Evolutionary conservation across 2,113 vertebrate genomes (phyloP), one percentile per base, ranked within the genome.

Genomic region (Lagopus leucura): DNA sequence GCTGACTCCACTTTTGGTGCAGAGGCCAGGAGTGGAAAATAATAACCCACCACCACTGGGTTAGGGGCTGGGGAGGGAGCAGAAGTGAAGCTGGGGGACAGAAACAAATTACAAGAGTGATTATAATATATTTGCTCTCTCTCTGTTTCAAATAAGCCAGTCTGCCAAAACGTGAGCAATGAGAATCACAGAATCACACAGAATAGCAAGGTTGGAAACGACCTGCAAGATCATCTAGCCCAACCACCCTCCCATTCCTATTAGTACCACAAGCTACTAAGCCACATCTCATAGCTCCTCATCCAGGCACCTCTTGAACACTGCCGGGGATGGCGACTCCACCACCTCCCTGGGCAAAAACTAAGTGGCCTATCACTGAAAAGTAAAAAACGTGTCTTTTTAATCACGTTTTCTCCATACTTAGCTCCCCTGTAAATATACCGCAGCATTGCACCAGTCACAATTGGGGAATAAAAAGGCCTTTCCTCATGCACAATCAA

Each of bases 361-460:
- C 55, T 72, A 84, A 78, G 36, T 38, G 61, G 66, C 57, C 82
- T 74, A 92, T 20, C 65, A 86, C 6, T 82, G 63, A 79, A 72
- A 38, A 91, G 38, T 43, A 69, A 63, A 86, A 86, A 60, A 55
- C 5, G 34, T 60, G 32, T 9, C 30, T 50, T 76, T 87, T 74
- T 16, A 28, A 16, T 30, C 24, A 89, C n/a, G 36, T 48, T 77
- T 89, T 67, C 55, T 77, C 34, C 74, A 70, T 13, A 30, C 47
- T 91, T 86, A 75, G 43, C 32, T 93, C 57, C 57, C 70, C 74
- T 65, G 61, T 73, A 92, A 89, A 89, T 58, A 38, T 36, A 54
- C n/a, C 36, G 63, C 54, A 94, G 72, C 36, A n/a, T 8, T 50
- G 45, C 60, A 83, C 34, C 32, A 36, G 30, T 52, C 22, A 28